phyloP scores from a whole-genome alignment of 2,797 vertebrate genomes.

The Antrozous pallidus region DNA sequence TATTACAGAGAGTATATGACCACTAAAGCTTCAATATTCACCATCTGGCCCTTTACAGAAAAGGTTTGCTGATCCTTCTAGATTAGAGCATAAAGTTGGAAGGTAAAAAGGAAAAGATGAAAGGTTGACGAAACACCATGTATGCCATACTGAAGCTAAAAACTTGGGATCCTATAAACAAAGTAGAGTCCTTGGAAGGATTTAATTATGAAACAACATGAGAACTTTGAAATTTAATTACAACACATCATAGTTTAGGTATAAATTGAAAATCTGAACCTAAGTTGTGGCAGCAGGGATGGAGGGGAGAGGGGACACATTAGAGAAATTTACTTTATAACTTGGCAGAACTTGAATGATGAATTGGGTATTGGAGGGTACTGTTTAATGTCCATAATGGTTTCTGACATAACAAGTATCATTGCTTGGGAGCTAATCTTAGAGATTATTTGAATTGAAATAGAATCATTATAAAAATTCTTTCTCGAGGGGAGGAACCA shows the following conservation, averaged over 20 bases:
- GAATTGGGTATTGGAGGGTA: not conserved
- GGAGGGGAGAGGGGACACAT: not conserved
- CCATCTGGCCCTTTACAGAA: not conserved
- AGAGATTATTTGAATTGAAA: conserved; percentile 34
- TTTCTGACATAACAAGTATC: not conserved
- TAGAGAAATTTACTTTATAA: not conserved
- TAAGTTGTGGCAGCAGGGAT: not conserved
- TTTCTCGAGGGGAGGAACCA: no score
- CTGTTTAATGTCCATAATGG: not conserved
- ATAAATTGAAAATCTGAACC: not conserved
- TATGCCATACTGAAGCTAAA: not conserved
- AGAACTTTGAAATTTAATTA: not conserved
- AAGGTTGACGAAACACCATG: not conserved
- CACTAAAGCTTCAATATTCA: not conserved
- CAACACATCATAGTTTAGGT: not conserved
- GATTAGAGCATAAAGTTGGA: not conserved
- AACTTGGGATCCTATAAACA: not conserved
- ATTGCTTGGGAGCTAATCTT: not conserved
- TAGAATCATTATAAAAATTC: not conserved
- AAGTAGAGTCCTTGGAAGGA: not conserved
- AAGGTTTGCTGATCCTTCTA: not conserved
- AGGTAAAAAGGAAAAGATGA: not conserved
- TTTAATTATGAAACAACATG: not conserved
- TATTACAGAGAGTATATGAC: not conserved
- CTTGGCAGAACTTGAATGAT: not conserved